A percentile compares a stretch with the other conserved stretches of the same genome.
Conservation (phyloP, 2,797 vertebrate species). For the Cercopithecus hamlyni region DNA sequence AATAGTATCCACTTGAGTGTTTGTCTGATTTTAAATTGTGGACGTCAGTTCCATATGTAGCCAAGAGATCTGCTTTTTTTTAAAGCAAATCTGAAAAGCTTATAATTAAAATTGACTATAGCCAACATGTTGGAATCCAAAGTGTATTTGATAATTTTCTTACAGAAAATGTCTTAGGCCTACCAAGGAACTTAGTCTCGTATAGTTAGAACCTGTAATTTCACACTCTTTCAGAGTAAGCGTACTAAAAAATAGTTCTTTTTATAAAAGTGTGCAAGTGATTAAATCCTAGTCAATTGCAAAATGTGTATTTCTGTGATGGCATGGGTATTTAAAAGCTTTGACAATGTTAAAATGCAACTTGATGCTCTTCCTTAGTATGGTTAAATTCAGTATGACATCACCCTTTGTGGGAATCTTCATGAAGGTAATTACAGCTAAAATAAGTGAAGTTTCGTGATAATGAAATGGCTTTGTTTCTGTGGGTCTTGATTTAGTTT, state of each 20-base stretch:
- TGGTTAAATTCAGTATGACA: slow-evolving; percentile 27
- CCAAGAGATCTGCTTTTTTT: not conserved
- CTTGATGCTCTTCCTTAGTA: slow-evolving; percentile 36
- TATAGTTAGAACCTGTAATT: not conserved
- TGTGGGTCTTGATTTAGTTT: slow-evolving; percentile 21
- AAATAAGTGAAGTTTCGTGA: slow-evolving; percentile 30
- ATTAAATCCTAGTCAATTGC: slow-evolving; percentile 37
- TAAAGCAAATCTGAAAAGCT: slow-evolving; percentile 1
- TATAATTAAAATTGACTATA: not conserved
- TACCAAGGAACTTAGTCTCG: not conserved
- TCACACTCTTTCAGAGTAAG: slow-evolving; percentile 34
- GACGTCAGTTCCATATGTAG: not conserved
- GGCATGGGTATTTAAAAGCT: not conserved
- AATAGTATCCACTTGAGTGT: not conserved
- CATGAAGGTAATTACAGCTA: not conserved
- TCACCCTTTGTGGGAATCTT: slow-evolving; percentile 13
- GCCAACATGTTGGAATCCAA: not conserved
- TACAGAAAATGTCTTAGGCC: slow-evolving; percentile 16
- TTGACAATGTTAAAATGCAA: slow-evolving; percentile 22
- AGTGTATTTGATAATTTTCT: slow-evolving; percentile 4
- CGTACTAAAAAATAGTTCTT: slow-evolving; percentile 6
- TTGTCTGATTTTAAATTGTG: not conserved
- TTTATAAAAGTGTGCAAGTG: slow-evolving; percentile 16
- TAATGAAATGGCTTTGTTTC: slow-evolving; percentile 43
- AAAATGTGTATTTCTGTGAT: not conserved